A percentile compares a stretch with the other conserved stretches of the same genome.
These are phyloP conservation scores for Dromiciops gliroides DNA, from an alignment of 2,113 vertebrate species.

Conservation along the genomic window DNA sequence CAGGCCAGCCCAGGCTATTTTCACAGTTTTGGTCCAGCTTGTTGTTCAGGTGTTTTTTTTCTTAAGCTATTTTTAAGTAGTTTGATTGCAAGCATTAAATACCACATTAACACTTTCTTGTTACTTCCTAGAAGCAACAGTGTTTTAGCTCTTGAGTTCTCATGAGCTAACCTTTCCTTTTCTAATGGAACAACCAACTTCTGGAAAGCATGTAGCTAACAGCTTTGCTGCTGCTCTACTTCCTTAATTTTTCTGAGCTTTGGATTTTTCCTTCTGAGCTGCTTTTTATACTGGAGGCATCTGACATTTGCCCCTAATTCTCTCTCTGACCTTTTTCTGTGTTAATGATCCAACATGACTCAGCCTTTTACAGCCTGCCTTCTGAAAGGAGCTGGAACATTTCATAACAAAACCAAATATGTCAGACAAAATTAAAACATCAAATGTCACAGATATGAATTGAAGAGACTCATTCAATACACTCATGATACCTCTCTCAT, in stretches of 20 bases:
- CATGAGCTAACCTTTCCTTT: not conserved
- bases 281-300: not conserved
- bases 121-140: constrained; percentile 2
- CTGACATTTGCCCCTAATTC: constrained; percentile 28
- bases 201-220: not conserved
- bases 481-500: no score
- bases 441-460: not conserved
- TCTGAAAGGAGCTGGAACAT: constrained; percentile 18
- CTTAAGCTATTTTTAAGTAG: not conserved
- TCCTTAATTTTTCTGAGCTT: constrained; percentile 16
- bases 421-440: constrained; percentile 33
- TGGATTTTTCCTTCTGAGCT: not conserved
- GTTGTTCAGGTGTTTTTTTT: not conserved
- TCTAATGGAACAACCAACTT: not conserved
- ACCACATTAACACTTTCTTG: not conserved
- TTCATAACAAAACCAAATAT: not conserved
- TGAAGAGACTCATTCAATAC: not conserved
- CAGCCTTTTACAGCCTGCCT: not conserved
- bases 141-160: constrained; percentile 1
- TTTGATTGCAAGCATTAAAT: not conserved
- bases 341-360: constrained; percentile 29
- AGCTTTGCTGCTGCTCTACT: constrained; percentile 1
- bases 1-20: constrained; percentile 10
- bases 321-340: constrained; percentile 29
- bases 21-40: constrained; percentile 15